A percentile compares a stretch with the other conserved stretches of the same genome.
Conservation (phyloP, 2,888 invertebrate species). For the Chorisops tibialis region DNA sequence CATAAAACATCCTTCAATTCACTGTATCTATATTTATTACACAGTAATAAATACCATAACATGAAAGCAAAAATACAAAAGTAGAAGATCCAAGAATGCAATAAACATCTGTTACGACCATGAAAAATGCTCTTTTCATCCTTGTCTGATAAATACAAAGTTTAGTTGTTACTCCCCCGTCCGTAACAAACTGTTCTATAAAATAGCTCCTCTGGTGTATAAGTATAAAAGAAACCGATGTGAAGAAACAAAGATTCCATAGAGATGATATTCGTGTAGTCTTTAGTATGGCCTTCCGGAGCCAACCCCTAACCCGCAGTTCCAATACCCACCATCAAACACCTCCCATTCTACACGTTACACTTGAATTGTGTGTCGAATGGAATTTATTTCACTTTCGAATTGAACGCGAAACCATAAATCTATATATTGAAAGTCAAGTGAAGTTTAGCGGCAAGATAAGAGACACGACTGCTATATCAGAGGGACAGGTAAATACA, state of each 20-base stretch:
- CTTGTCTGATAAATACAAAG: not conserved
- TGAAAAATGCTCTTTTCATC: not conserved
- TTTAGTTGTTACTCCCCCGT: not conserved
- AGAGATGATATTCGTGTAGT: not conserved
- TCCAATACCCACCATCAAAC: not conserved
- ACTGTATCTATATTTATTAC: no score
- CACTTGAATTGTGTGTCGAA: conserved; percentile 21
- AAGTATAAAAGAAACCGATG: not conserved
- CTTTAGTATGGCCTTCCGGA: not conserved
- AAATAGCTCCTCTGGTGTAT: not conserved
- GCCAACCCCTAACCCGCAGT: not conserved
- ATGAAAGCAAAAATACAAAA: no score
- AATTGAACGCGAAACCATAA: conserved; percentile 23
- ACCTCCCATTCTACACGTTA: not conserved
- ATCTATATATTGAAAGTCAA: conserved; percentile 27
- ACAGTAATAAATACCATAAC: no score
- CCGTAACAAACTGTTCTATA: not conserved
- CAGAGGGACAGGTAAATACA: conserved; percentile 1
- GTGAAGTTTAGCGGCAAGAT: conserved; percentile 14
- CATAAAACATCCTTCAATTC: no score
- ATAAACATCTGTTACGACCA: conserved; percentile 4
- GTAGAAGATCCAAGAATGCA: not conserved
- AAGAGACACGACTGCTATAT: not conserved
- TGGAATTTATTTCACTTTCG: conserved; percentile 28
- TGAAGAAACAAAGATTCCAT: not conserved